These are phyloP conservation scores for Temnothorax longispinosus DNA, from an alignment of 1,140 invertebrate genomes.

Conservation along the genomic window DNA sequence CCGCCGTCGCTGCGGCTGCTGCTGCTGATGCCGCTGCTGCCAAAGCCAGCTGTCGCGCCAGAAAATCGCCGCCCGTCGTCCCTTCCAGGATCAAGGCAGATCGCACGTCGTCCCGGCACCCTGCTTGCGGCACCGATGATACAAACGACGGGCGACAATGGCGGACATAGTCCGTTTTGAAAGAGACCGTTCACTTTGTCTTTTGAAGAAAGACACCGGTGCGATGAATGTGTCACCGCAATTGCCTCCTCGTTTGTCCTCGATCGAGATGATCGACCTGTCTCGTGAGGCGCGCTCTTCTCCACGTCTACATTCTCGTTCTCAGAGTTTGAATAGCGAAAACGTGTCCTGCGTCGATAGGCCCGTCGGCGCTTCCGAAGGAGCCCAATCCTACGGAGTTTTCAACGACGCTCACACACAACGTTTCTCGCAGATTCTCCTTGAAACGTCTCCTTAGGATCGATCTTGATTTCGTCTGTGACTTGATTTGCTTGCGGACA, in stretches of 20 bases:
- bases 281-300: not conserved
- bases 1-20: constrained; percentile 26
- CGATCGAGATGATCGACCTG: not conserved
- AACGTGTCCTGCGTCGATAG: constrained; percentile 26
- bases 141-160: constrained; percentile 38
- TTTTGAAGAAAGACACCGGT: not conserved
- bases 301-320: constrained; percentile 63
- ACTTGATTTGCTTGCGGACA: not conserved
- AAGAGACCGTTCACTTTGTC: not conserved
- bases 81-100: constrained; percentile 70
- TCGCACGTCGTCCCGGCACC: constrained; percentile 56
- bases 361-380: constrained; percentile 7
- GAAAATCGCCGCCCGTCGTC: constrained; percentile 25
- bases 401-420: not conserved
- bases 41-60: constrained; percentile 54
- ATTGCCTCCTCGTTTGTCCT: not conserved
- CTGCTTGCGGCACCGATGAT: constrained; percentile 46
- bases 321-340: not conserved
- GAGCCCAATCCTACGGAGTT: constrained; percentile 31
- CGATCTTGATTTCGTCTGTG: not conserved
- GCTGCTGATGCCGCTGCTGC: constrained; percentile 48
- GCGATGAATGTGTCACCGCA: not conserved
- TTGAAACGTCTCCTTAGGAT: not conserved
- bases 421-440: not conserved
- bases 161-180: constrained; percentile 65